Evolutionary conservation across 2,888 invertebrate species (phyloP).

Genomic region (Stratiomys singularior): DNA sequence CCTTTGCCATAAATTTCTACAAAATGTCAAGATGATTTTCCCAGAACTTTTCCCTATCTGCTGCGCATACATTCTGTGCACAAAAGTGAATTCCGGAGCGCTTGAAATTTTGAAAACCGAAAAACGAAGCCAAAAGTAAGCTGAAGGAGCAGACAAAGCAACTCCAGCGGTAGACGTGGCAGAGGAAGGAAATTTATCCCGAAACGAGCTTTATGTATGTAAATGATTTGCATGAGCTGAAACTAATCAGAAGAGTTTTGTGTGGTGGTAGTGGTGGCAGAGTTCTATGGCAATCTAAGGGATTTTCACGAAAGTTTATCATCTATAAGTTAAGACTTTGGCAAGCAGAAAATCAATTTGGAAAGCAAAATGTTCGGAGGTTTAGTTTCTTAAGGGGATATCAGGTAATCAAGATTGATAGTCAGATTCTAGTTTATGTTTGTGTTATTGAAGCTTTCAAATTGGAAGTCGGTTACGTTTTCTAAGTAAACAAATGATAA

Average conservation of each 20-base stretch:
- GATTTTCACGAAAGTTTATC: conserved; percentile 1
- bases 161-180: too few species aligned
- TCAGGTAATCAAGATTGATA: conserved; percentile 12
- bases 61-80: too few species aligned
- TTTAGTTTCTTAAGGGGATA: background rate
- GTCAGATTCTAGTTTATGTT: background rate
- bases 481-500: too few species aligned
- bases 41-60: too few species aligned
- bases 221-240: background rate
- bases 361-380: background rate
- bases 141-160: too few species aligned
- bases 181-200: too few species aligned
- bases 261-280: background rate
- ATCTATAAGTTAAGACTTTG: background rate
- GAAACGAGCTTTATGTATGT: background rate
- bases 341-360: conserved; percentile 1
- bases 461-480: too few species aligned
- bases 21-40: conserved; percentile 3
- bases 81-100: too few species aligned
- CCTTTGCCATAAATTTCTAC: background rate
- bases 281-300: background rate
- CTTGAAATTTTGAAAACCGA: too few species aligned
- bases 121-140: too few species aligned
- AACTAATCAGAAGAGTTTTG: background rate
- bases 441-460: background rate